Base-by-base conservation (phyloP, 2,888 invertebrate genomes). In the Phytoseiulus persimilis region DNA sequence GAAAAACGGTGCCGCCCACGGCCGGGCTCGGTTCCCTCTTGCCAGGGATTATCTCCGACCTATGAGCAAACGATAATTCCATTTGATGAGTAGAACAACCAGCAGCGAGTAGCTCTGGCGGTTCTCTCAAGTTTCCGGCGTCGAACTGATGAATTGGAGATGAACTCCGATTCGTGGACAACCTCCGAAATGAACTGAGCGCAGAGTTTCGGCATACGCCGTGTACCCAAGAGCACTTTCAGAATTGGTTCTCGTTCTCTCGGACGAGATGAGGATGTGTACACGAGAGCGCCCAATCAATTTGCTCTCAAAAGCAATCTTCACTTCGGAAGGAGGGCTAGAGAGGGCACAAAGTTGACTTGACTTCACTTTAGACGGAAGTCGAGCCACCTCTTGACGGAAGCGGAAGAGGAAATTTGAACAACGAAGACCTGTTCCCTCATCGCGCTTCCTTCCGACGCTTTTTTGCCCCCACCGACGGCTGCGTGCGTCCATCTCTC, bases 371-470 rank as follows among this genome's bases (percentile, higher is more conserved):
- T 9, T 33, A 9, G n/a, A 33, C 87, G 87, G 87, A 87, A 87
- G 87, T 31, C 31, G 87, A n/a, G 6, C 87, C 65, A 65, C 65
- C 65, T 11, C 65, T 65, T 23, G 65, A 65, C 87, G 87, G 87
- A 87, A 84, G 84, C 32, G 84, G 84, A 83, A 84, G 33, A 84
- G 84, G 84, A 87, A 87, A 87, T 87, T 87, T 31, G 87, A 87
- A 87, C 87, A 32, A 31, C 31, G 18, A 9, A 28, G 39, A 87
- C 65, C 65, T 65, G 65, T 65, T 65, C 65, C 65, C 65, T 65
- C 65, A 65, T 65, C 65, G 65, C 65, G 65, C 65, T 65, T 18
- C 65, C 65, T 28, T 65, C 65, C 28, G 65, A 65, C 18, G 11
- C 28, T 11, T 18, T 65, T 65, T 65, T 28, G 2, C 65, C 23